Evolutionary conservation across 2,113 vertebrate species (phyloP), one percentile per base, ranked within the genome.

Genomic region (Caranx ignobilis): DNA sequence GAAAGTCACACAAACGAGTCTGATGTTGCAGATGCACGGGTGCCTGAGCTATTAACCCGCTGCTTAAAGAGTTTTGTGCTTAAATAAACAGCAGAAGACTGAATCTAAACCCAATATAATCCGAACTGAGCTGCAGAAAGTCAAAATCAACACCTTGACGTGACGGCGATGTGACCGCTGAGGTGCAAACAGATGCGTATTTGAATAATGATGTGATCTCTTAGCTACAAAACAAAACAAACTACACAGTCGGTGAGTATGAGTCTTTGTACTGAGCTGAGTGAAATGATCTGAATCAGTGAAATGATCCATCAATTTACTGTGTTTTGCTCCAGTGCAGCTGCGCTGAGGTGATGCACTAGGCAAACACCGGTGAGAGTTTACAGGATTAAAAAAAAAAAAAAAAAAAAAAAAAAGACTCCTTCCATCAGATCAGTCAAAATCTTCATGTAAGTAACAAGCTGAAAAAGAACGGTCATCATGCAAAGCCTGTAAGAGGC

Each of bases 141-240:
- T 43, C 26, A 64, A 66, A 64, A 21, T 19, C 67, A 63, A 55
- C 5, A 0, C n/a, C 43, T 43, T 55, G 18, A 32, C 35, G n/a
- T 32, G 31, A 31, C 15, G 11, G 5, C 56, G 39, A 71, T 43
- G 34, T 5, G 52, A 61, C 35, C 41, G 37, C 75, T 71, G 54
- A 52, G n/a, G 59, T 31, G 47, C 10, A 41, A 12, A 54, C 32
- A 31, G 69, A 63, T 35, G 6, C 3, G 18, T 21, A 56, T 63
- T 41, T 77, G 8, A 78, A 63, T 68, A 56, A 60, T 74, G n/a
- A 74, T 78, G 13, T 37, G 81, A 78, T 63, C 63, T 21, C 64
- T 75, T 69, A 41, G 69, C 60, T 21, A 39, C 52, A 66, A 47
- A 19, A 55, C 15, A 71, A 43, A 56, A 34, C 6, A 47, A 52